A percentile compares a stretch with the other conserved stretches of the same genome.
Evolutionary conservation across 2,113 vertebrate species (phyloP).

Genomic region (Apteryx mantelli): DNA sequence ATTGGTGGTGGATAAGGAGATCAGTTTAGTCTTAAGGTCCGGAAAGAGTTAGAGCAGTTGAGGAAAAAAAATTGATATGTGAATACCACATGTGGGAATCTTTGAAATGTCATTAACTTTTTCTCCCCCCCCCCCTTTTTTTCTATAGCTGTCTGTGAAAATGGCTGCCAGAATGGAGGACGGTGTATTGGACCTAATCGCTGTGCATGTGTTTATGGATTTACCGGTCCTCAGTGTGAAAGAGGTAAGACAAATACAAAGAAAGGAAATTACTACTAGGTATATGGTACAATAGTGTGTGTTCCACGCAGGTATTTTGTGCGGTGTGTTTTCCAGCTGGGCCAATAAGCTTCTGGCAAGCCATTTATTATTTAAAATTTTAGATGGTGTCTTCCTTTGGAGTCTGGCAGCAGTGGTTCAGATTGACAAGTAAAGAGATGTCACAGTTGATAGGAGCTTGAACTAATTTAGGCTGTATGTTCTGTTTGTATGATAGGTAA

Average conservation of each 20-base stretch:
- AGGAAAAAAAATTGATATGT: background rate
- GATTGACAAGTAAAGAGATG: background rate
- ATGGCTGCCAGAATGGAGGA: constrained; percentile 80
- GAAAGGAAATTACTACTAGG: background rate
- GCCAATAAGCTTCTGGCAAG: background rate
- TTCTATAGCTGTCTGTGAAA: constrained; percentile 75
- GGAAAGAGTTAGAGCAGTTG: background rate
- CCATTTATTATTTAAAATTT: background rate
- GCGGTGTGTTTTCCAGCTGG: background rate
- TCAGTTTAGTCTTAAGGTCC: background rate
- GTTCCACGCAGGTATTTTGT: background rate
- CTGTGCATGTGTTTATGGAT: constrained; percentile 81
- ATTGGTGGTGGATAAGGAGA: background rate
- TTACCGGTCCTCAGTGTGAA: constrained; percentile 83
- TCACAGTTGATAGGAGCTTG: background rate
- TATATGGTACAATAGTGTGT: background rate
- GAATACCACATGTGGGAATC: accelerated
- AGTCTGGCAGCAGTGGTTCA: background rate
- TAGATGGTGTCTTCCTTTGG: background rate
- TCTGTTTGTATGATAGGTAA: background rate
- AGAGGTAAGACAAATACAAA: constrained; percentile 74
- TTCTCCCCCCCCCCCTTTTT: no score
- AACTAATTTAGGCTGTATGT: background rate
- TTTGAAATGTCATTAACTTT: background rate
- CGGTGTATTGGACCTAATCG: constrained; percentile 79